These are phyloP conservation scores for Horisme vitalbata DNA, from an alignment of 2,888 invertebrate species.

Conservation along the genomic window DNA sequence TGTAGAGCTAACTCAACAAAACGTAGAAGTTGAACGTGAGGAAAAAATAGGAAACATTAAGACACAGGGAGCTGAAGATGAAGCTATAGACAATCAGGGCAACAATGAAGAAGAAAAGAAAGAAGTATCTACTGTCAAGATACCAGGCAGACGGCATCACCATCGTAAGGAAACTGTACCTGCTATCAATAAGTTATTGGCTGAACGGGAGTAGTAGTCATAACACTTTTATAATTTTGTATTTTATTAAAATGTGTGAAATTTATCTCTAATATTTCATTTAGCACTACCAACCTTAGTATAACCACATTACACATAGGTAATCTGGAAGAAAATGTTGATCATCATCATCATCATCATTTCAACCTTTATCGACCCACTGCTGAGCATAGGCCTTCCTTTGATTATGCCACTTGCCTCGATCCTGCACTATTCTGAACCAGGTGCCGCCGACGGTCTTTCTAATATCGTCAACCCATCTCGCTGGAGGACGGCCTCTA, in stretches of 20 bases:
- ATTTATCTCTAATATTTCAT: not conserved
- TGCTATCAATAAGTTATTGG: constrained; percentile 7
- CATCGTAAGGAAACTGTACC: constrained; percentile 15
- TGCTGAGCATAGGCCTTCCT: too few relatives aligned
- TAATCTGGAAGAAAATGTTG: too few relatives aligned
- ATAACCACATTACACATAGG: too few relatives aligned
- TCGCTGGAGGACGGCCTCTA: too few relatives aligned
- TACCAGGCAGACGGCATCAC: constrained; percentile 18
- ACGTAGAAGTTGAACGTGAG: constrained; percentile 6
- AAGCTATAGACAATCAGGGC: constrained; percentile 3
- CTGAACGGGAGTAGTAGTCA: constrained; percentile 2
- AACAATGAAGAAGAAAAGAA: constrained; percentile 20
- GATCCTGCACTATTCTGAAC: too few relatives aligned
- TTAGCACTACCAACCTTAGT: too few relatives aligned
- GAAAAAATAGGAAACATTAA: too few relatives aligned
- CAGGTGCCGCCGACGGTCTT: too few relatives aligned
- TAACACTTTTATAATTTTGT: constrained; percentile 18
- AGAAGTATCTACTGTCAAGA: constrained; percentile 10
- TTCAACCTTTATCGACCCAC: too few relatives aligned
- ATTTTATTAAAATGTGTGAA: constrained; percentile 21
- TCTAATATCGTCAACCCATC: too few relatives aligned
- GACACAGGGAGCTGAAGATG: not conserved
- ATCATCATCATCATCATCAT: too few relatives aligned
- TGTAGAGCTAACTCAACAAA: constrained; percentile 15
- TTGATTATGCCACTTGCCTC: too few relatives aligned